phyloP scores from a whole-genome alignment of 1,140 invertebrate species.

The Antheraea pernyi region DNA sequence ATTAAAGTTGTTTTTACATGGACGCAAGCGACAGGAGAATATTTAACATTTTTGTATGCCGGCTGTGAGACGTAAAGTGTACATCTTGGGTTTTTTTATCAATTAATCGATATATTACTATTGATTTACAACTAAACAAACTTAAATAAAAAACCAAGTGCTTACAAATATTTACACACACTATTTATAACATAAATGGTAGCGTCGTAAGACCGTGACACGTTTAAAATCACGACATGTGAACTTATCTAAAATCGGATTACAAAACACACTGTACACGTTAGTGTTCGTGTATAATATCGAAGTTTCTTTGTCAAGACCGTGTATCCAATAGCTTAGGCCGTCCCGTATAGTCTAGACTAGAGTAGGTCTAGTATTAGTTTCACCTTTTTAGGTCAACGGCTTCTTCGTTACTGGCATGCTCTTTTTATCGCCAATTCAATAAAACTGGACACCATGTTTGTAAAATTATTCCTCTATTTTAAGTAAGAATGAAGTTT shows the following conservation, averaged over 20 bases:
- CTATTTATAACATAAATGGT: background rate
- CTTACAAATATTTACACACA: no score
- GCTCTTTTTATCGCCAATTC: background rate
- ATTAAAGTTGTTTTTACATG: no score
- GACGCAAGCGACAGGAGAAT: no score
- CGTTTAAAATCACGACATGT: background rate
- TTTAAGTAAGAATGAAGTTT: background rate
- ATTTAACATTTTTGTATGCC: no score
- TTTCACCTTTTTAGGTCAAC: slow-evolving; percentile 20
- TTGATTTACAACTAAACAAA: no score
- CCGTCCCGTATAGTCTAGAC: background rate
- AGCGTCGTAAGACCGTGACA: background rate
- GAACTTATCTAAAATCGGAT: background rate
- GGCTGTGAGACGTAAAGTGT: no score
- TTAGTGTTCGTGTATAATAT: background rate
- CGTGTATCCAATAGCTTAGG: background rate
- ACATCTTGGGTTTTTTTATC: no score
- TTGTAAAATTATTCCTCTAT: background rate
- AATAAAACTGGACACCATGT: background rate
- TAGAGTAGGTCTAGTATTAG: slow-evolving; percentile 6
- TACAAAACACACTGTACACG: background rate
- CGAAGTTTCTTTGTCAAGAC: background rate
- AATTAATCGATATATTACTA: no score
- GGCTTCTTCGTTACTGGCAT: slow-evolving; percentile 1
- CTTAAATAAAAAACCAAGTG: no score